Percentiles rank a stretch among this genome's conserved stretches.
These are phyloP conservation scores for Cephus cinctus DNA, from an alignment of 1,140 invertebrate genomes.

Conservation along the genomic window DNA sequence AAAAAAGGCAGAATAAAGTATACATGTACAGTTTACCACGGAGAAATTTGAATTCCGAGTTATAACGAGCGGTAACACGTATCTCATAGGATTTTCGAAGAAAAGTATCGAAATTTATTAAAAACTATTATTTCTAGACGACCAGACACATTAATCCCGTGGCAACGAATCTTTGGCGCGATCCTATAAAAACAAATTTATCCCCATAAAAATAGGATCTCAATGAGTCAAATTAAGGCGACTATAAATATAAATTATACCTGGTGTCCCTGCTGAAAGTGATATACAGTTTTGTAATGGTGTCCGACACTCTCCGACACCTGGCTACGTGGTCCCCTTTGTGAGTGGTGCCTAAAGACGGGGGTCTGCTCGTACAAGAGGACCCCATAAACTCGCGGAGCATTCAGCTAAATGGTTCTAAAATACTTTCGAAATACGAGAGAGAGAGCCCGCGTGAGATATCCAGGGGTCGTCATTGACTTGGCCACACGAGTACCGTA, in stretches of 20 bases:
- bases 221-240: conserved; percentile 37
- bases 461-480: too few species aligned
- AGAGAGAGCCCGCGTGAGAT: conserved; percentile 14
- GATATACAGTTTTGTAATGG: conserved; percentile 50
- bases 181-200: conserved; percentile 39
- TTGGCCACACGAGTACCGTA: conserved; percentile 11
- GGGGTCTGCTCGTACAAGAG: conserved; percentile 20
- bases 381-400: conserved; percentile 35
- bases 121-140: not conserved
- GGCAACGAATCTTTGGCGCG: too few species aligned
- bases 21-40: too few species aligned
- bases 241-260: conserved; percentile 37
- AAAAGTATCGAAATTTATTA: not conserved
- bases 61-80: too few species aligned
- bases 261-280: conserved; percentile 35
- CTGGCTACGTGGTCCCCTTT: conserved; percentile 36
- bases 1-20: too few species aligned
- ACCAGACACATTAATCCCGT: too few species aligned
- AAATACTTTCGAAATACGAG: conserved; percentile 37
- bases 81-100: conserved; percentile 12
- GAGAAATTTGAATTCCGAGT: too few species aligned
- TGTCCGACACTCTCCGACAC: conserved; percentile 37
- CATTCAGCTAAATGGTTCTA: conserved; percentile 38
- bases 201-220: conserved; percentile 34
- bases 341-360: conserved; percentile 19